Percentiles rank a stretch among this genome's conserved stretches.
phyloP scores from a whole-genome alignment of 2,797 vertebrate genomes.

The Graptemys geographica region DNA sequence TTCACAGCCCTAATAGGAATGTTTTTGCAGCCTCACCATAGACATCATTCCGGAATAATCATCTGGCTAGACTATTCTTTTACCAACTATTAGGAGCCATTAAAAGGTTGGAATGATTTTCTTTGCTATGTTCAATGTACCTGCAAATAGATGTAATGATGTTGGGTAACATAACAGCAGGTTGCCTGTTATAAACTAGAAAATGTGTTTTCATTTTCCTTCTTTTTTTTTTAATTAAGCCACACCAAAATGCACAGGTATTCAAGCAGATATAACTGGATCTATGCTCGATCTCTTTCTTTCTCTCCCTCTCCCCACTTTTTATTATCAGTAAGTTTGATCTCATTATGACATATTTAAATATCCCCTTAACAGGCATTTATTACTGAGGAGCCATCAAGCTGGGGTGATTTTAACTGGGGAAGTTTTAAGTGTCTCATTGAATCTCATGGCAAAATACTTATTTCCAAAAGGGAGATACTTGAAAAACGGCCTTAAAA shows the following conservation, averaged over 20 bases:
- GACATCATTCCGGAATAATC: background rate
- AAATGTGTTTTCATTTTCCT: background rate
- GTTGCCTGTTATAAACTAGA: background rate
- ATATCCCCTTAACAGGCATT: background rate
- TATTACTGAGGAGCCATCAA: background rate
- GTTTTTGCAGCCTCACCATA: background rate
- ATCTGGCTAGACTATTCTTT: background rate
- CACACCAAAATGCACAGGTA: background rate
- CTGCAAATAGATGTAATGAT: conserved; percentile 10
- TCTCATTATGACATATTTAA: background rate
- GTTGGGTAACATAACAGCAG: conserved; percentile 32
- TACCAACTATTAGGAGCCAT: background rate
- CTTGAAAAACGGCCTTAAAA: background rate
- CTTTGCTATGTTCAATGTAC: conserved; percentile 35
- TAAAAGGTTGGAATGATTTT: background rate
- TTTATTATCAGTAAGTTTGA: background rate
- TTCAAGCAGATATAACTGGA: background rate
- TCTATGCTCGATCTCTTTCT: no score
- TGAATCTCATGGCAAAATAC: background rate
- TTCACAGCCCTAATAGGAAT: background rate
- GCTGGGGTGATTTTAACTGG: background rate
- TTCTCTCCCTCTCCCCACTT: background rate
- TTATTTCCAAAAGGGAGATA: background rate
- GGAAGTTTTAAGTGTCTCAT: background rate
- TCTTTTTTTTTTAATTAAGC: background rate